A percentile compares a stretch with the other conserved stretches of the same genome.
These are phyloP conservation scores for Drosophila aldrichi DNA, from an alignment of 2,888 invertebrate species.

Conservation along the genomic window DNA sequence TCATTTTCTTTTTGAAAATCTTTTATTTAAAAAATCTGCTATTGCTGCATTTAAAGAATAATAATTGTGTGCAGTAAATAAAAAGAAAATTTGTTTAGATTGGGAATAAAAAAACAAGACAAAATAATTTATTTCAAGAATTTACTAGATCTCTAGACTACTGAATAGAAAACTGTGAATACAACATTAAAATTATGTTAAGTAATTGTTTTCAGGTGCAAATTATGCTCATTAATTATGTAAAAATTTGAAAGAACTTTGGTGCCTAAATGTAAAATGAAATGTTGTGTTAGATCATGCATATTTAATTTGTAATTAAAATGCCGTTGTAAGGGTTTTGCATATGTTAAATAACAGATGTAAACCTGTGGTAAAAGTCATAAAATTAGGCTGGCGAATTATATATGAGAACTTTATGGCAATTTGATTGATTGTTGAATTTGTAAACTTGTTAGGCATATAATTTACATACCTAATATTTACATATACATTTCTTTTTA, in stretches of 20 bases:
- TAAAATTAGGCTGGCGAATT: not conserved
- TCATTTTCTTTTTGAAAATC: not conserved
- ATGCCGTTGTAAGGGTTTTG: not conserved
- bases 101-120: not conserved
- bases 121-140: too few relatives aligned
- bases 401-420: not conserved
- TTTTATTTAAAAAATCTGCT: not conserved
- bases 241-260: not conserved
- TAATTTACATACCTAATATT: not conserved
- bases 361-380: not conserved
- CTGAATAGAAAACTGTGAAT: not conserved
- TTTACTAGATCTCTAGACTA: not conserved
- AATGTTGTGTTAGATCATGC: not conserved
- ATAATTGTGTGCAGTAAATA: not conserved
- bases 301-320: not conserved
- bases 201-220: not conserved
- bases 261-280: not conserved
- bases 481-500: not conserved
- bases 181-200: not conserved
- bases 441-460: not conserved
- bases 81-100: not conserved
- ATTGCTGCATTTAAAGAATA: not conserved
- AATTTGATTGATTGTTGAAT: not conserved
- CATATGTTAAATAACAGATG: not conserved
- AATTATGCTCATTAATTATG: not conserved